A percentile compares a stretch with the other conserved stretches of the same genome.
Conservation (phyloP, 2,888 invertebrate genomes). For the Xanthorhoe spadicearia region DNA sequence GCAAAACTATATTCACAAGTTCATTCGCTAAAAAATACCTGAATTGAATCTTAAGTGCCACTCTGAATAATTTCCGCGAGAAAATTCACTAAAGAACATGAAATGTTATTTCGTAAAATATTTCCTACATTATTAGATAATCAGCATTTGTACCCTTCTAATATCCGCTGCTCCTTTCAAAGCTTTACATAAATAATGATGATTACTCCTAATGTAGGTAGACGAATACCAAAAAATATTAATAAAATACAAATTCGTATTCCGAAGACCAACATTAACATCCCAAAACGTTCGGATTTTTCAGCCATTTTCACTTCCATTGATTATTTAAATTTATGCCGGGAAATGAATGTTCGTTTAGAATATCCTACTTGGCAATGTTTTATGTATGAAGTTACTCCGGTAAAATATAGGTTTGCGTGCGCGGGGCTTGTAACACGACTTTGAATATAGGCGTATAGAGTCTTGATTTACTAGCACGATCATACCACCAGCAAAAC, state of each 20-base stretch:
- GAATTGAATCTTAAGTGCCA: no score
- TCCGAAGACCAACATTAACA: conserved; percentile 15
- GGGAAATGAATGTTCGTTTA: conserved; percentile 48
- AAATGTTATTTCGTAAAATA: background rate
- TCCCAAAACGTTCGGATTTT: conserved; percentile 34
- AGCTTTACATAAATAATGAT: conserved; percentile 18
- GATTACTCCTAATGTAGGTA: conserved; percentile 15
- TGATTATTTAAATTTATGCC: conserved; percentile 48
- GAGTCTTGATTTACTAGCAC: conserved; percentile 50
- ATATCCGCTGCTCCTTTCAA: background rate
- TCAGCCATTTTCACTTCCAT: conserved; percentile 40
- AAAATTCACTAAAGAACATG: background rate
- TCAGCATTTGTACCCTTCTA: background rate
- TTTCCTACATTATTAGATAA: background rate
- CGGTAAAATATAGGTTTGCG: conserved; percentile 73
- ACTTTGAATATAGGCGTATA: conserved; percentile 49
- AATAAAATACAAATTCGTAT: conserved; percentile 16
- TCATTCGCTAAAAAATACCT: no score
- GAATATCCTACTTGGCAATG: conserved; percentile 54
- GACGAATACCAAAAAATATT: conserved; percentile 23
- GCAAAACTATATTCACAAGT: no score
- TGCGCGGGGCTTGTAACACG: conserved; percentile 66
- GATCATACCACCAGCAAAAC: conserved; percentile 26
- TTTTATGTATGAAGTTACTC: conserved; percentile 59
- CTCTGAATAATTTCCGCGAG: no score